These are phyloP conservation scores for Coremacera marginata DNA, from an alignment of 2,888 invertebrate species.

Conservation along the genomic window DNA sequence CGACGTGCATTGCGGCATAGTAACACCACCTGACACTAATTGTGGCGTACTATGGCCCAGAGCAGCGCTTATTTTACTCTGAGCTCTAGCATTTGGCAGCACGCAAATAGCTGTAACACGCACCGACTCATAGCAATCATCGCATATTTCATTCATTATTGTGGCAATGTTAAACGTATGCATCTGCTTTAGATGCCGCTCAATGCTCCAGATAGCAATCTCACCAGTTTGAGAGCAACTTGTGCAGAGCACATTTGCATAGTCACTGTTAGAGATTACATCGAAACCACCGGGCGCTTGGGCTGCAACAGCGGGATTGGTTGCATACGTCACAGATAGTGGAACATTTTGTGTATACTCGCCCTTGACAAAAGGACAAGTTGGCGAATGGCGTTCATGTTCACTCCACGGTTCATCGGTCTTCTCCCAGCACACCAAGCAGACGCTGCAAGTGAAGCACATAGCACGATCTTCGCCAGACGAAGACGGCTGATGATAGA, in stretches of 20 bases:
- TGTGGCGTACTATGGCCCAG: slow-evolving; percentile 43
- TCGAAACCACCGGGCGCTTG: slow-evolving; percentile 69
- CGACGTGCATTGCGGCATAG: slow-evolving; percentile 58
- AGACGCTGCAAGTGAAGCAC: slow-evolving; percentile 96
- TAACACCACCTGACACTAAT: slow-evolving; percentile 51
- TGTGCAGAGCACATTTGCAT: slow-evolving; percentile 73
- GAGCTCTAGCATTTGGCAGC: slow-evolving; percentile 72
- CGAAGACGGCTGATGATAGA: slow-evolving; percentile 93
- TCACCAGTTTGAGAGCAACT: slow-evolving; percentile 74
- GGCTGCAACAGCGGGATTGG: slow-evolving; percentile 79
- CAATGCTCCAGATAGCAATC: slow-evolving; percentile 87
- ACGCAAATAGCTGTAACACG: slow-evolving; percentile 83
- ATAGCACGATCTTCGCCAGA: slow-evolving; percentile 94
- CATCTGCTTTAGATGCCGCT: slow-evolving; percentile 80
- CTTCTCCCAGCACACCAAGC: slow-evolving; percentile 96
- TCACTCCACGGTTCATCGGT: slow-evolving; percentile 98
- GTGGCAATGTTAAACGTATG: slow-evolving; percentile 72
- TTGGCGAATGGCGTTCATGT: slow-evolving; percentile 93
- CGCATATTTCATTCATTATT: slow-evolving; percentile 63
- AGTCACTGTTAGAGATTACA: slow-evolving; percentile 75
- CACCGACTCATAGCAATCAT: slow-evolving; percentile 63
- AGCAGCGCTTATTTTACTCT: slow-evolving; percentile 57
- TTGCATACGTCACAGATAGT: slow-evolving; percentile 85
- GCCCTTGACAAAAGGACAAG: slow-evolving; percentile 93
- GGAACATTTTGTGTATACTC: slow-evolving; percentile 97